These are phyloP conservation scores for Lasioglossum zephyrum DNA, from an alignment of 2,888 invertebrate genomes.

Conservation along the genomic window DNA sequence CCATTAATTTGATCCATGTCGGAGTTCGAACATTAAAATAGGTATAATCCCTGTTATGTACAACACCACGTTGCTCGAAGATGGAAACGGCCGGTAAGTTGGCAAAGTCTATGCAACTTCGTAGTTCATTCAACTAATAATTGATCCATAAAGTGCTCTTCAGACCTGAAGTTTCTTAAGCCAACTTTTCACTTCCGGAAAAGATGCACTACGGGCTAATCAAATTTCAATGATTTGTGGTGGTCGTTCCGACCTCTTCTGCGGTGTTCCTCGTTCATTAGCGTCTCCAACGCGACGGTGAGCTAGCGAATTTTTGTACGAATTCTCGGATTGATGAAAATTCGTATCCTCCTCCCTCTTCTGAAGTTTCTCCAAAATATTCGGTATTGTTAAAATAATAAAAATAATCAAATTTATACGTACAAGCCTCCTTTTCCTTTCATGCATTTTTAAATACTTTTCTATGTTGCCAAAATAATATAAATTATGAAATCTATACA, in stretches of 20 bases:
- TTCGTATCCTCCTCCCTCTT: too few relatives aligned
- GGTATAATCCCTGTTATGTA: slow-evolving; percentile 52
- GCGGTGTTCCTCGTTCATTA: not conserved
- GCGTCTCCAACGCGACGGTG: not conserved
- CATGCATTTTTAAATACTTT: not conserved
- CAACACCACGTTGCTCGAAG: slow-evolving; percentile 37
- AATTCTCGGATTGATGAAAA: not conserved
- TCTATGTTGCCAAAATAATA: not conserved
- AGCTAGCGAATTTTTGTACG: not conserved
- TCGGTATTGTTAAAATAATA: not conserved
- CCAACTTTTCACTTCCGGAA: slow-evolving; percentile 70
- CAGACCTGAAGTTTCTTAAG: slow-evolving; percentile 64
- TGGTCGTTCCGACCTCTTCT: not conserved
- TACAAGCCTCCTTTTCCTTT: not conserved
- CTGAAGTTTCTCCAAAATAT: not conserved
- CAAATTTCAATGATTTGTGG: slow-evolving; percentile 68
- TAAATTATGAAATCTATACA: not conserved
- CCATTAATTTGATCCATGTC: slow-evolving; percentile 50
- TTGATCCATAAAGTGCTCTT: slow-evolving; percentile 70
- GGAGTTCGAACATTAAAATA: slow-evolving; percentile 46
- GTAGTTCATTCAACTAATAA: slow-evolving; percentile 69
- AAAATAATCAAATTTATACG: not conserved
- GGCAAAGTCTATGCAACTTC: slow-evolving; percentile 63
- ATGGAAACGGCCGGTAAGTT: slow-evolving; percentile 52
- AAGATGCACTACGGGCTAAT: slow-evolving; percentile 68